Evolutionary conservation across 1,140 invertebrate genomes (phyloP).

Genomic region (Drosophila arawakana): DNA sequence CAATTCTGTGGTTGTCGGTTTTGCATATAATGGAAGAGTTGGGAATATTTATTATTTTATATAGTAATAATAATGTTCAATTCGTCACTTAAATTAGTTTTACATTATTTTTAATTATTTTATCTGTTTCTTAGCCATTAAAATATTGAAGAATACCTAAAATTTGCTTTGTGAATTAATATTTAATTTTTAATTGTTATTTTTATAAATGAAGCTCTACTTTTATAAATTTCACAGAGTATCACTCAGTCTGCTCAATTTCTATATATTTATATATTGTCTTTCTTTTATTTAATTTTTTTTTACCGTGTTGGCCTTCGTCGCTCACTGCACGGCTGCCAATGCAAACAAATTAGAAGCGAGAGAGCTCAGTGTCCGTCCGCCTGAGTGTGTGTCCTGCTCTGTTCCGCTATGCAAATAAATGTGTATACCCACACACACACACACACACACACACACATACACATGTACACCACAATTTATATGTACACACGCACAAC

Average conservation of each 20-base stretch:
- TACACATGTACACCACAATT: slow-evolving; percentile 23
- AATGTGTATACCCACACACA: slow-evolving; percentile 50
- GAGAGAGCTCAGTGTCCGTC: slow-evolving; percentile 44
- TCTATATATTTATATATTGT: not conserved
- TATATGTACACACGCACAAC: slow-evolving; percentile 30
- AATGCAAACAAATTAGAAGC: slow-evolving; percentile 76
- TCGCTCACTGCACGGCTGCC: slow-evolving; percentile 50
- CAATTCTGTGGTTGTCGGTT: no score
- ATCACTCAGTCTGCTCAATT: not conserved
- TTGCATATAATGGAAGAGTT: no score
- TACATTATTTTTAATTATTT: no score
- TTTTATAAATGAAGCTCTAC: no score
- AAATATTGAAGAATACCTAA: no score
- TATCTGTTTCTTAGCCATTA: no score
- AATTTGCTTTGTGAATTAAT: no score
- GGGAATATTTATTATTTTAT: no score
- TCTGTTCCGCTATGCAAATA: slow-evolving; percentile 74
- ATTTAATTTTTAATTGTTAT: no score
- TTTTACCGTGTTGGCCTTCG: slow-evolving; percentile 5
- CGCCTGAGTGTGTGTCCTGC: slow-evolving; percentile 16
- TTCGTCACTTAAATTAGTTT: no score
- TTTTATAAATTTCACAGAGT: slow-evolving; percentile 3
- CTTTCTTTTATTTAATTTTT: slow-evolving; percentile 1
- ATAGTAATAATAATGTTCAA: no score
- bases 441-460: slow-evolving; percentile 48